These are phyloP conservation scores for Orchestia grillus DNA, from an alignment of 1,140 invertebrate species.

Conservation along the genomic window DNA sequence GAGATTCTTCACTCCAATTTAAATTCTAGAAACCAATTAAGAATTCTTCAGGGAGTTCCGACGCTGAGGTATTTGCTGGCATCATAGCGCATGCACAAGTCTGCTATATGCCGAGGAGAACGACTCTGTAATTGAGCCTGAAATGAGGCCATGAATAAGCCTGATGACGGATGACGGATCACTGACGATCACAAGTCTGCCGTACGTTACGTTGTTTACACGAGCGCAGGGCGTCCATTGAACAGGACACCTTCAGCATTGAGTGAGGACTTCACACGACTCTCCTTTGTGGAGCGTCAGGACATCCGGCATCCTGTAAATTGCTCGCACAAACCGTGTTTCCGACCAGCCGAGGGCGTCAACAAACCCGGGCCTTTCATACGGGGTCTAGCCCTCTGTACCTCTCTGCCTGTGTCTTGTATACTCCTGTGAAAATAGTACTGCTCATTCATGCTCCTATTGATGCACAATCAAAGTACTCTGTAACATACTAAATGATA, in stretches of 20 bases:
- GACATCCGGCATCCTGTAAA: constrained; percentile 27
- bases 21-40: not conserved
- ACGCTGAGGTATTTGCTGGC: not conserved
- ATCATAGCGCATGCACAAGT: not conserved
- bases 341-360: not conserved
- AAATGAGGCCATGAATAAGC: not conserved
- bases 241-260: not conserved
- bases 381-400: not conserved
- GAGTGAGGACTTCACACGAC: constrained; percentile 20
- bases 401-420: not conserved
- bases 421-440: not conserved
- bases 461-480: not conserved
- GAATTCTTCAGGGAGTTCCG: not conserved
- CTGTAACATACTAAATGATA: too few species aligned
- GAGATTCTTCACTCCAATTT: not conserved
- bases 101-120: not conserved
- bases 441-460: not conserved
- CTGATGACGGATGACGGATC: not conserved
- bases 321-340: not conserved
- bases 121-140: not conserved
- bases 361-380: not conserved
- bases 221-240: not conserved
- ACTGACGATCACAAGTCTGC: not conserved
- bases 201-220: not conserved
- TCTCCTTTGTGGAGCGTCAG: not conserved